Evolutionary conservation across 2,113 vertebrate genomes (phyloP), one percentile per base, ranked within the genome.

Genomic region (Acanthochromis polyacanthus): DNA sequence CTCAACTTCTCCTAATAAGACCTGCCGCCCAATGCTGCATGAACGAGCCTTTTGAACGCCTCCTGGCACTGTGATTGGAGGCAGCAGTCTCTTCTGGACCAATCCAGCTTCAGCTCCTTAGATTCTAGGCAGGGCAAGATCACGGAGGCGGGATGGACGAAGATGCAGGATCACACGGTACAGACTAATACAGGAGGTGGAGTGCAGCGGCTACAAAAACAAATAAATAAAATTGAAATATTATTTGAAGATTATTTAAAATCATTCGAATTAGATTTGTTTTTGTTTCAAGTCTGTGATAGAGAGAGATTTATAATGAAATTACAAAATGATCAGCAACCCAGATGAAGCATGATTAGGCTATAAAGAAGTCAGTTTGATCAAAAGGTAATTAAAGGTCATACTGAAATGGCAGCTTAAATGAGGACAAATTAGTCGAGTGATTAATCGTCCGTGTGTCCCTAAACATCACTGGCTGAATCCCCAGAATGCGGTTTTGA

Each of bases 351-450:
- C 59, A 65, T 23, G 43, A 57, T 50, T 46, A 82, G 63, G 63
- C 46, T 23, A 20, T 30, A 61, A 22, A 8, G 5, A 4, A 50
- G 58, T 81, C 50, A 53, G 40, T 67, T 55, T 22, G 17, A 67
- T 38, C n/a, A 71, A 75, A 46, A 62, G 30, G 19, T 59, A 55
- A 84, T 71, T 75, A 75, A 78, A 81, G 70, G 70, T 75, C 81
- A 59, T 9, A 14, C n/a, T 25, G 19, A 76, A 73, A 4, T 1
- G 0, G 11, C 61, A 56, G 52, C 72, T 59, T 78, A 48, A 60
- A 69, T 57, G 59, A 10, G 69, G 48, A 71, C 64, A 87, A 78
- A 83, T 81, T 51, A 53, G 52, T 14, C 45, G 6, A 30, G 22
- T 67, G 51, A 71, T 81, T 81, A 71, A 78, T 67, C 22, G 1